Evolutionary conservation across 2,888 invertebrate species (phyloP).

Genomic region (Pherbina coryleti): DNA sequence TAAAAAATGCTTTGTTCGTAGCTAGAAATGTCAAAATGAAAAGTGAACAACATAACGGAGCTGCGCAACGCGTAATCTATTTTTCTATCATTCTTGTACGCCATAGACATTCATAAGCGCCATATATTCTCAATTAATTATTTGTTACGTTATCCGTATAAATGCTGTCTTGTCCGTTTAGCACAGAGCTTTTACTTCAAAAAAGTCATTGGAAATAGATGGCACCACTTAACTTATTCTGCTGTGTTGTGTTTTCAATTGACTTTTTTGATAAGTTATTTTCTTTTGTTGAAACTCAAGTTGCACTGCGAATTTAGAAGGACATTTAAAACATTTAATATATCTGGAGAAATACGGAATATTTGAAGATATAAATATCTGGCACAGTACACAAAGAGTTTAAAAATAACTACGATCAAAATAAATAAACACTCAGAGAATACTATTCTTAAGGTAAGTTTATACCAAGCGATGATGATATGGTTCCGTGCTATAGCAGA

Average conservation of each 20-base stretch:
- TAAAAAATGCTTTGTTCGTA: no score
- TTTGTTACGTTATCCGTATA: no score
- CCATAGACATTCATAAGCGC: no score
- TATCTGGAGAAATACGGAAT: not conserved
- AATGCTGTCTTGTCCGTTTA: no score
- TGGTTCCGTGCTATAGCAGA: not conserved
- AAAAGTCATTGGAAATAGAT: not conserved
- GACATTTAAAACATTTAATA: not conserved
- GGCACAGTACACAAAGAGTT: not conserved
- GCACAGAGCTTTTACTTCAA: not conserved
- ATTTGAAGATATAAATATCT: not conserved
- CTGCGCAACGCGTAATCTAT: no score
- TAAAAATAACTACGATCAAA: not conserved
- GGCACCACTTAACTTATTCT: constrained; percentile 5
- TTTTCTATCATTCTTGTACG: no score
- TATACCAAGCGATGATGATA: not conserved
- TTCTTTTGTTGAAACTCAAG: constrained; percentile 11
- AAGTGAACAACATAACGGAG: no score
- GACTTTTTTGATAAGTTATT: constrained; percentile 25
- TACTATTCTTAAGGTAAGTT: not conserved
- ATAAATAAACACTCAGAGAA: not conserved
- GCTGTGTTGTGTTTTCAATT: constrained; percentile 34
- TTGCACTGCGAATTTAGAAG: not conserved
- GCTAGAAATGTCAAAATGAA: no score
- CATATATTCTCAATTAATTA: no score